A percentile compares a stretch with the other conserved stretches of the same genome.
These are phyloP conservation scores for Gallinago undulata DNA, from an alignment of 2,113 vertebrate species.

Conservation along the genomic window DNA sequence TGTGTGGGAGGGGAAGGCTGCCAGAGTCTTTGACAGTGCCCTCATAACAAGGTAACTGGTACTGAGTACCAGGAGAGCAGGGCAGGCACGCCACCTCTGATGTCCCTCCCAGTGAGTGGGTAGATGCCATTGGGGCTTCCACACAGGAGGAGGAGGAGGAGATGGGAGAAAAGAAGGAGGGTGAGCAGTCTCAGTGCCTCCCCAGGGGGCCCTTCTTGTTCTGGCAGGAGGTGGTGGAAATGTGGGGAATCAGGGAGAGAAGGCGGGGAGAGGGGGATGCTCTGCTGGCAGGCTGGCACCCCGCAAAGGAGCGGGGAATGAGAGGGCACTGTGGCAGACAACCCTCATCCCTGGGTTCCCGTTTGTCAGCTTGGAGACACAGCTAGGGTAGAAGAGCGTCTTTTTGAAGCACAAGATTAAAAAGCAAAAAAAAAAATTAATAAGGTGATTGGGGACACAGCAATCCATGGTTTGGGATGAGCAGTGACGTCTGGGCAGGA, in stretches of 20 bases:
- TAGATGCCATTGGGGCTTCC: not conserved
- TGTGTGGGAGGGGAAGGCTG: not conserved
- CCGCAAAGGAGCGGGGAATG: fast-evolving
- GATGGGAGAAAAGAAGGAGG: not conserved
- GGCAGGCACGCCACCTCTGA: not conserved
- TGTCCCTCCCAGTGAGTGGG: not conserved
- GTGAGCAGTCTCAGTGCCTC: not conserved
- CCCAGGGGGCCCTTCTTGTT: not conserved
- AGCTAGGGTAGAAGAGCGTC: not conserved
- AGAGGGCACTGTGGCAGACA: not conserved
- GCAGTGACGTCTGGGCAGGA: not conserved
- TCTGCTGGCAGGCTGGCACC: not conserved
- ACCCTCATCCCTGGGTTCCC: not conserved
- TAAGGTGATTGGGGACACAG: fast-evolving
- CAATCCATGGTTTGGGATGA: fast-evolving
- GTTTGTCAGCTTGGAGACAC: not conserved
- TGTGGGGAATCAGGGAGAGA: not conserved
- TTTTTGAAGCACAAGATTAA: not conserved
- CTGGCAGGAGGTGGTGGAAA: not conserved
- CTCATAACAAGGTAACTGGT: not conserved
- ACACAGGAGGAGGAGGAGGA: not conserved
- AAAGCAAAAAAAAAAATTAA: not conserved
- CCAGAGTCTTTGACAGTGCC: not conserved
- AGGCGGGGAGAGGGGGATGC: not conserved
- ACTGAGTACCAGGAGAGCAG: not conserved